Evolutionary conservation across 2,797 vertebrate species (phyloP).

Genomic region (Gallinago nigripennis): DNA sequence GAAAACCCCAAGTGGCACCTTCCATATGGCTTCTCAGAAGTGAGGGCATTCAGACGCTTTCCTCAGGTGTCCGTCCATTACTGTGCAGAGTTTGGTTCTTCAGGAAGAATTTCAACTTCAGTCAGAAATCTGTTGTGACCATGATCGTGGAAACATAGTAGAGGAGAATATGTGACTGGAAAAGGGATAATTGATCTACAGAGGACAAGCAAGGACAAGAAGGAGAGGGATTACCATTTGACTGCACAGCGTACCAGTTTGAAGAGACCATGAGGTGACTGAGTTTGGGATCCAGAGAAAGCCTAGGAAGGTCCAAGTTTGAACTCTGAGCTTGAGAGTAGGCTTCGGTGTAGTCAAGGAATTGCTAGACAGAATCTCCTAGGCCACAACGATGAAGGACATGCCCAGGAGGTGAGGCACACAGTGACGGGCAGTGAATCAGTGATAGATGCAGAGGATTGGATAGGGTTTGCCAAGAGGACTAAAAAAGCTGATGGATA

Average conservation of each 20-base stretch:
- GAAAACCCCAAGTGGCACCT: background rate
- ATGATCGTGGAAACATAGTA: accelerated
- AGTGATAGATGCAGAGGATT: background rate
- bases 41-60: background rate
- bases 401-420: background rate
- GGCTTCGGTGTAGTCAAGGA: background rate
- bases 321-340: background rate
- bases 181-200: background rate
- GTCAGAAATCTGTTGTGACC: background rate
- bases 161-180: background rate
- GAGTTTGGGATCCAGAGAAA: background rate
- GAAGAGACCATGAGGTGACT: background rate
- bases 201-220: background rate
- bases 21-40: background rate
- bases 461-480: background rate
- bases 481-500: background rate
- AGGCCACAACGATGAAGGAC: background rate
- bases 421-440: background rate
- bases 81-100: background rate
- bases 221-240: background rate
- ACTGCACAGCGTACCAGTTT: background rate
- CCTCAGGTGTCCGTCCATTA: background rate
- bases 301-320: background rate
- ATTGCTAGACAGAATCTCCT: background rate
- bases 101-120: background rate